A percentile compares a stretch with the other conserved stretches of the same genome.
Evolutionary conservation across 2,113 vertebrate species (phyloP).

Genomic region (Cynocephalus volans): DNA sequence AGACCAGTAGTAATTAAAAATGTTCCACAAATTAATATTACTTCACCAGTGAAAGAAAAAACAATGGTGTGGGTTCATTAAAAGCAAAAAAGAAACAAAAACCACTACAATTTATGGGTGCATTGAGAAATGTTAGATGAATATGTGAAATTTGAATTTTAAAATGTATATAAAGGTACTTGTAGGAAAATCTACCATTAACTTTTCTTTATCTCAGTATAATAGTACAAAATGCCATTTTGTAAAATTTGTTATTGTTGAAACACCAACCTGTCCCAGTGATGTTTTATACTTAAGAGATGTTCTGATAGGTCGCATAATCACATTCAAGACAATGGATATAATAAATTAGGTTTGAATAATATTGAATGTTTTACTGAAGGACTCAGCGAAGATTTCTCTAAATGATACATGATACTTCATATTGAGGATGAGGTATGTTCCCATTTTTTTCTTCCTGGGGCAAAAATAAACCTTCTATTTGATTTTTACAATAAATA

Average conservation of each 20-base stretch:
- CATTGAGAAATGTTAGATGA: neutral
- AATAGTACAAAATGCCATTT: neutral
- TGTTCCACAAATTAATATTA: neutral
- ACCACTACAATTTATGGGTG: neutral
- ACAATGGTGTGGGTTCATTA: too few relatives aligned
- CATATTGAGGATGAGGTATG: neutral
- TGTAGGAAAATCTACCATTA: neutral
- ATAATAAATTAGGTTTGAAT: neutral
- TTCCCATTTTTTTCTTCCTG: neutral
- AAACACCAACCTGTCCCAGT: neutral
- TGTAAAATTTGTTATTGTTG: neutral
- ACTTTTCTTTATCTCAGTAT: neutral
- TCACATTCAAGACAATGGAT: neutral
- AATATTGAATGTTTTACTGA: neutral
- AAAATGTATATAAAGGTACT: neutral
- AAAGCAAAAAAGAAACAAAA: too few relatives aligned
- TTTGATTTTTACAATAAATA: neutral
- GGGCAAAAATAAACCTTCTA: neutral
- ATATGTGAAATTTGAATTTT: neutral
- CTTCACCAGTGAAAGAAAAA: neutral
- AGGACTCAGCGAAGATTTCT: neutral
- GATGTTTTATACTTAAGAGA: neutral
- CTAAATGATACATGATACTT: neutral
- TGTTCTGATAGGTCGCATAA: neutral
- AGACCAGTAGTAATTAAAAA: neutral